Evolutionary conservation across 2,888 invertebrate species (phyloP), one percentile per base, ranked within the genome.

Genomic region (Coleophora flavipennella): DNA sequence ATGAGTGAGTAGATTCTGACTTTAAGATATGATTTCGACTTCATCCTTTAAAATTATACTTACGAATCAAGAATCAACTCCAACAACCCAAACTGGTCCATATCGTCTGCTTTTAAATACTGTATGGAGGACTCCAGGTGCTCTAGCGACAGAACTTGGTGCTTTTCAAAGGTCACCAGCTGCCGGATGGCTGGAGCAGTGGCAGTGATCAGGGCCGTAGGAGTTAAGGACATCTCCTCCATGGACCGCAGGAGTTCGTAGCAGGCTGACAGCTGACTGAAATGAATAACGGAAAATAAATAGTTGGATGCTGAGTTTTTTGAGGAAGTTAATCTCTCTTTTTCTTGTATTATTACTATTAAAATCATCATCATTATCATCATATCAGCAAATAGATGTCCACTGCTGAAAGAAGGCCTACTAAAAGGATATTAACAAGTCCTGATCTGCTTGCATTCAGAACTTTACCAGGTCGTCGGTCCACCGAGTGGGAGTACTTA

Each of bases 191-290:
- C 50, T 8, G 44, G 42, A 1, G 41, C 45, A 1, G 28, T 42
- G 10, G 47, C 46, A n/a, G 56, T 45, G 38, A 57, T 57, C 38
- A 51, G 41, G 2, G 55, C 48, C 1, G 4, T 50, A 39, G 3
- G 58, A 50, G 10, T 28, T 13, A n/a, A 28, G 13, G 20, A 69
- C 70, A 73, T 42, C 38, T 70, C 61, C 43, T 84, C 80, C 44
- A 67, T 59, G 0, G 71, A 55, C 35, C 65, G 67, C 3, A 81
- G 55, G 1, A 76, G 51, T 34, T 74, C 74, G 34, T 67, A 66
- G 36, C 65, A 67, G 0, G 73, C 66, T 29, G 69, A 66, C n/a
- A 81, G 48, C 45, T 68, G 68, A 35, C 83, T 83, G 68, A 20
- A 69, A 50, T 14, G 2, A 34, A 14, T 13, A 8, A n/a, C 20